Evolutionary conservation across 35 echinoderm and acorn worm species (phyloP), one percentile per base, ranked within the genome.

Genomic region (Acanthaster planci): DNA sequence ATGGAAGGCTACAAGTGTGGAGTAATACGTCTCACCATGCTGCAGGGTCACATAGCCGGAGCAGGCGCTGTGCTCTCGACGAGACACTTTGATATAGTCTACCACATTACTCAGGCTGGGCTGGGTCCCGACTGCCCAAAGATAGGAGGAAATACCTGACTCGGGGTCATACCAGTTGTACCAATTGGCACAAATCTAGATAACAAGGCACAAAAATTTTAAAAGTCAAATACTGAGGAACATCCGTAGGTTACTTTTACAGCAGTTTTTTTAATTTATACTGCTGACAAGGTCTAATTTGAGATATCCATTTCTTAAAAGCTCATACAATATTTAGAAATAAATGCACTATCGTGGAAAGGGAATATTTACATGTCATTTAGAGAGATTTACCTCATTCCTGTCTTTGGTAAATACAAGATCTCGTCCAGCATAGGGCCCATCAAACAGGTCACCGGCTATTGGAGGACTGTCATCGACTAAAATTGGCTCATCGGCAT

Each of bases 391-490:
- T 35, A 86, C 84, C 67, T 86, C 51, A 32, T 29, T 86, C 32
- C 31, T 77, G n/a, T 52, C 67, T 32, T 55, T 54, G 53, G 67
- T 77, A 34, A 47, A 89, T 1, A 35, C 57, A 42, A 81, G 56
- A 59, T 89, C 87, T 29, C 64, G 26, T 27, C 77, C 78, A 8
- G 31, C 42, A 75, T 82, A 35, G 22, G 78, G 78, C 27, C 87
- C 87, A 76, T 89, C 87, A 32, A 59, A 68, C 19, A 89, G 37
- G 37, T 89, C 39, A 2, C 87, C 87, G 16, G 78, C 78, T 34
- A 89, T 81, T 40, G 87, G 87, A 17, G 87, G 87, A 54, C 78
- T 89, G 57, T 32, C 21, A 51, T 89, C 87, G 14, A 89, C 79
- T 1, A 89, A 26, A 6, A 89, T 52, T 39, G 86, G 79, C 37